Base-by-base conservation (phyloP, 1,140 invertebrate genomes). In the Brachionus manjavacas region DNA sequence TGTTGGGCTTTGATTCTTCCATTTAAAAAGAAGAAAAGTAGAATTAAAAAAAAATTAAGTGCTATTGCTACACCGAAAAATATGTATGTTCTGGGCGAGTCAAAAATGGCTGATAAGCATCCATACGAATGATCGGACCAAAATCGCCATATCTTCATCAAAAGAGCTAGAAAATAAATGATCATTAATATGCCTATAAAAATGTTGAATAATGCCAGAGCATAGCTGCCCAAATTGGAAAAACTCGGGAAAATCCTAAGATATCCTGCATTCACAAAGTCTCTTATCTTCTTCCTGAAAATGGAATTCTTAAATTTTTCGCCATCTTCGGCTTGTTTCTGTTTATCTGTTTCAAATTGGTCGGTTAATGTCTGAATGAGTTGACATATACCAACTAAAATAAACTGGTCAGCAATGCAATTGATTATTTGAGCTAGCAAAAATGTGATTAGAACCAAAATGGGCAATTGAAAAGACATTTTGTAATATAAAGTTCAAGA, bases 241-340 rank as follows among this genome's bases (percentile, higher is more conserved):
- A 76, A 76, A 49, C 46, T 76, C 1, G 72, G 72, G 4, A 76
- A 25, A 25, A 76, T 25, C 28, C 46, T 76, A 4, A 76, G 25
- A 76, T 49, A 76, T 4, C 68, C 68, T 6, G 68, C 68, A 49
- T 76, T 76, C 4, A 49, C 20, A n/a, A 25, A 49, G 4, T 46
- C 39, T 52, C 25, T 52, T 76, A 76, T 49, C 9, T 76, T 76
- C 41, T 76, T 76, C 25, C 43, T 23, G 14, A 76, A 76, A 46
- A 76, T 25, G 3, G 72, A 76, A 49, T 76, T 49, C 49, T 76
- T 49, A 28, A 52, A 76, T 49, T 76, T 49, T 14, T 76, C 72
- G 23, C 16, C 43, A 25, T 49, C 20, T 25, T 76, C 72, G 16
- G 41, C 20, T 25, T 76, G 20, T 28, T 76, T 76, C 8, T 35